These are phyloP conservation scores for Eupithecia pulchellata DNA, from an alignment of 2,888 invertebrate species.

Conservation along the genomic window DNA sequence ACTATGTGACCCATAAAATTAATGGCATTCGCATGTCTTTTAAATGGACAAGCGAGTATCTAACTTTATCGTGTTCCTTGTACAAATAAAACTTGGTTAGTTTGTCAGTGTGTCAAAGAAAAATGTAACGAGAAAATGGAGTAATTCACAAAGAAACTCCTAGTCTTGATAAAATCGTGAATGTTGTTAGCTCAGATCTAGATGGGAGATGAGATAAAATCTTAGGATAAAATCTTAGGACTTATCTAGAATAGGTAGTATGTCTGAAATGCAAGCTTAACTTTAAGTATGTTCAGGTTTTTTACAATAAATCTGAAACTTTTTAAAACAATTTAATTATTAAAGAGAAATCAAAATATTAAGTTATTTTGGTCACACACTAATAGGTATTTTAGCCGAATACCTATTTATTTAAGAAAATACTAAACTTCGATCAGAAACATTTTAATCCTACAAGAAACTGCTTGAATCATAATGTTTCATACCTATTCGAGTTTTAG, in stretches of 20 bases:
- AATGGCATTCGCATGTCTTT: conserved; percentile 69
- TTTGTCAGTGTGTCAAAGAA: conserved; percentile 23
- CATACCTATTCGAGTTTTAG: too few relatives aligned
- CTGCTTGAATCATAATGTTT: too few relatives aligned
- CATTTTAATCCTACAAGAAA: too few relatives aligned
- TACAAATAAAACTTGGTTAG: conserved; percentile 22
- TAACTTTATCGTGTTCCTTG: conserved; percentile 33
- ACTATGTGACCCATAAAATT: conserved; percentile 65
- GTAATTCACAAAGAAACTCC: not conserved
- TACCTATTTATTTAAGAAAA: too few relatives aligned
- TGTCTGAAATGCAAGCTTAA: not conserved
- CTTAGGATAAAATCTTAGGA: too few relatives aligned
- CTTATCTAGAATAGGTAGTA: not conserved
- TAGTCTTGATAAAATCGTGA: not conserved
- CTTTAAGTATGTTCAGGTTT: not conserved
- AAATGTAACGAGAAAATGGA: conserved; percentile 6
- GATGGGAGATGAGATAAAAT: not conserved
- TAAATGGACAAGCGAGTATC: conserved; percentile 53
- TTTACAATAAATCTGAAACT: too few relatives aligned
- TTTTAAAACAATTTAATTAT: too few relatives aligned
- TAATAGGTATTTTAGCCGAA: too few relatives aligned
- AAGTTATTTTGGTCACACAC: too few relatives aligned
- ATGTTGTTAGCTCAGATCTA: not conserved
- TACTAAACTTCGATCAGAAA: too few relatives aligned
- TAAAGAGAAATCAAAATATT: too few relatives aligned